Conservation (phyloP, 2,113 vertebrate species). For the Lepus europaeus region DNA sequence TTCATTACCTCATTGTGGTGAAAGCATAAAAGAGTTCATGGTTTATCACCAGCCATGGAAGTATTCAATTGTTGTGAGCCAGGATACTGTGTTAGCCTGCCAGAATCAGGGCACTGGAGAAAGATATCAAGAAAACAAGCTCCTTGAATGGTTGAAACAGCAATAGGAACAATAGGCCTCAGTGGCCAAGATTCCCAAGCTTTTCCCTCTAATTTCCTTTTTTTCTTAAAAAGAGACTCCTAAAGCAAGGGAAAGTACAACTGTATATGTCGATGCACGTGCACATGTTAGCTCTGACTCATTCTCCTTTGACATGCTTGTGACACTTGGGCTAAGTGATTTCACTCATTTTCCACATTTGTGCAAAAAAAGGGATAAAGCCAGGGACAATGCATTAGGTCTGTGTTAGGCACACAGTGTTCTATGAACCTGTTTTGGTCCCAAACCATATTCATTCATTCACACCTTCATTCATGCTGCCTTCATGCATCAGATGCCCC, state of each 20-base stretch:
- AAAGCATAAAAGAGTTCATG: background rate
- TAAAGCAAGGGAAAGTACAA: background rate
- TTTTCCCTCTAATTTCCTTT: background rate
- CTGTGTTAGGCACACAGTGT: background rate
- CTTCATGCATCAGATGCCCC: background rate
- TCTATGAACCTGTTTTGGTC: background rate
- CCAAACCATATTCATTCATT: background rate
- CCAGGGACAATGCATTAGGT: background rate
- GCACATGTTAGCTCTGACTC: too few species aligned
- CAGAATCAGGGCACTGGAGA: background rate
- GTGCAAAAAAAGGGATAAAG: background rate
- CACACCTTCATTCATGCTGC: background rate
- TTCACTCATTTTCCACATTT: background rate
- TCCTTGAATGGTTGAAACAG: fast-evolving
- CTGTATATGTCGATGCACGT: too few species aligned
- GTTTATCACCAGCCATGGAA: background rate
- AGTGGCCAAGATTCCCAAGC: background rate
- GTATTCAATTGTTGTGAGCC: background rate
- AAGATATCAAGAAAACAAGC: background rate
- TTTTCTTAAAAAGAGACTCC: background rate
- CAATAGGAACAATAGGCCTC: background rate
- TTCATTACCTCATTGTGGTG: background rate
- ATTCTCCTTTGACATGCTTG: fast-evolving
- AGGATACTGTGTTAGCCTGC: too few species aligned
- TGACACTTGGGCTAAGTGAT: too few species aligned